A percentile compares a stretch with the other conserved stretches of the same genome.
Conservation (phyloP, 2,888 invertebrate species). For the Fissipunctia ypsillon region DNA sequence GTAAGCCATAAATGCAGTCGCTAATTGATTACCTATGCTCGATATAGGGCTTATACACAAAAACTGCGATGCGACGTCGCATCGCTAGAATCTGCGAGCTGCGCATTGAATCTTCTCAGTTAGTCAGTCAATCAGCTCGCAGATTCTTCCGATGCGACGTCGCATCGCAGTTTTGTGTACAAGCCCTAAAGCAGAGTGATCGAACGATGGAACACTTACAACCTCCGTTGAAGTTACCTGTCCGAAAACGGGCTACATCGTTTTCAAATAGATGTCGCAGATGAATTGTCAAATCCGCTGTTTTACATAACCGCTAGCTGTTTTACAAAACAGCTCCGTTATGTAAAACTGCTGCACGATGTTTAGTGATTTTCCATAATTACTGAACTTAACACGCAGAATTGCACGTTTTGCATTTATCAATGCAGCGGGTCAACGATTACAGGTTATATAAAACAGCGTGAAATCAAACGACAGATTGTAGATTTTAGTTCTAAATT, state of each 20-base stretch:
- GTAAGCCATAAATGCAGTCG: constrained; percentile 71
- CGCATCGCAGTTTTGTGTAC: no score
- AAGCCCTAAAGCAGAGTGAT: constrained; percentile 72
- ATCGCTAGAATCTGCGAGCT: no score
- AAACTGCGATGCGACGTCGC: no score
- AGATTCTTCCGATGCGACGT: no score
- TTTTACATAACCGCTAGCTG: no score
- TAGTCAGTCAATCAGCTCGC: no score
- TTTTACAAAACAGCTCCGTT: no score
- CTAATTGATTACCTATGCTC: constrained; percentile 76
- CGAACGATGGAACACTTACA: constrained; percentile 53
- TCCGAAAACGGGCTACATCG: constrained; percentile 2
- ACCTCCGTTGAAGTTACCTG: constrained; percentile 13
- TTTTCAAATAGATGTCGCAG: constrained; percentile 19
- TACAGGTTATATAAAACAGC: background rate
- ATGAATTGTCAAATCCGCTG: no score
- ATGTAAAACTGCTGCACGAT: no score
- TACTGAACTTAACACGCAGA: background rate
- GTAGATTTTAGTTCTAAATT: no score
- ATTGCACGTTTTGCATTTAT: background rate
- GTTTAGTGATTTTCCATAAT: background rate
- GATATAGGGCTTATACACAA: no score
- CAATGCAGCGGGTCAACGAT: background rate
- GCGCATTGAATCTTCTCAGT: no score
- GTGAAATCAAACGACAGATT: background rate